A percentile compares a stretch with the other conserved stretches of the same genome.
Evolutionary conservation across 2,888 invertebrate genomes (phyloP).

Genomic region (Xanthia togata): DNA sequence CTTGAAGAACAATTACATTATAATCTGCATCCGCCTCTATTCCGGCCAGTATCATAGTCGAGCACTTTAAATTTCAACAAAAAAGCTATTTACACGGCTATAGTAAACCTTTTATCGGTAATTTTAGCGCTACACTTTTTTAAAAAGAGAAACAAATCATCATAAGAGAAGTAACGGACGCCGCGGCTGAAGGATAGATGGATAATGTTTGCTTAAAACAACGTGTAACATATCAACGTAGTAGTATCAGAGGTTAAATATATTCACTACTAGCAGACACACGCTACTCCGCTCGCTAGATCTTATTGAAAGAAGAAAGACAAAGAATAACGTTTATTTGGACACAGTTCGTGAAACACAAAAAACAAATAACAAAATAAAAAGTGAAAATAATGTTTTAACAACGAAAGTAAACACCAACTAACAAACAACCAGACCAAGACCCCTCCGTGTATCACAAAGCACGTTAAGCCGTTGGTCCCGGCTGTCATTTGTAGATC

Average conservation of each 20-base stretch:
- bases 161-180: conserved; percentile 59
- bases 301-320: not conserved
- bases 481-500: no score
- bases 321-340: no score
- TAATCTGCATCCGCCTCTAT: conserved; percentile 58
- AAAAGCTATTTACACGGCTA: conserved; percentile 62
- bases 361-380: no score
- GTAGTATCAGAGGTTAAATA: conserved; percentile 56
- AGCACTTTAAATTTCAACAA: conserved; percentile 67
- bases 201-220: conserved; percentile 67
- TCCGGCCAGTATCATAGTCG: conserved; percentile 49
- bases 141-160: conserved; percentile 63
- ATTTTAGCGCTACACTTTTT: conserved; percentile 60
- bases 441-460: no score
- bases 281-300: conserved; percentile 43
- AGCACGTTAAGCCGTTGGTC: no score
- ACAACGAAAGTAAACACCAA: no score
- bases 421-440: no score
- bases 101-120: conserved; percentile 68
- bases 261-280: conserved; percentile 59
- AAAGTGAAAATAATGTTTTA: no score
- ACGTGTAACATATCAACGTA: conserved; percentile 62
- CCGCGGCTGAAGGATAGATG: conserved; percentile 63
- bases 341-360: no score
- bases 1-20: conserved; percentile 51